Conservation (phyloP, 1,140 invertebrate species). For the Drosophila takahashii region DNA sequence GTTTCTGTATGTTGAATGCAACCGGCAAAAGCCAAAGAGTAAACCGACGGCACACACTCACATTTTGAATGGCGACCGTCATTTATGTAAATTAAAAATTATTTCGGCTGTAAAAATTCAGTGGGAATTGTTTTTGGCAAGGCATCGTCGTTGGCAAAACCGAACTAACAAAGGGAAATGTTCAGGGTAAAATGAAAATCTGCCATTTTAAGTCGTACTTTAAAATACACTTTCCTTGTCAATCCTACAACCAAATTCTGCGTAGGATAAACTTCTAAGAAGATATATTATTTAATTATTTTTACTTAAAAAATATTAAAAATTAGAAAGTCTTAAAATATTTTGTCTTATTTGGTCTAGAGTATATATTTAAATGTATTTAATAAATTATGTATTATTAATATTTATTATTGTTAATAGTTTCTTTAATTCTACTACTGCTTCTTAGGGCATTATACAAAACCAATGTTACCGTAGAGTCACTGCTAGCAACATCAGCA, state of each 20-base stretch:
- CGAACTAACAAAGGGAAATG: constrained; percentile 17
- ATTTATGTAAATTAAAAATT: constrained; percentile 83
- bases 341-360: too few relatives aligned
- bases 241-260: not conserved
- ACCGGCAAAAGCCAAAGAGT: constrained; percentile 15
- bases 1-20: constrained; percentile 22
- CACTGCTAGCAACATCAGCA: constrained; percentile 4
- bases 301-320: too few relatives aligned
- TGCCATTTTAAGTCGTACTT: not conserved
- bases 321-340: too few relatives aligned
- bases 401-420: not conserved
- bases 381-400: not conserved
- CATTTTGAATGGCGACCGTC: constrained; percentile 50
- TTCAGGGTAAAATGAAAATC: constrained; percentile 5
- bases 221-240: not conserved
- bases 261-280: not conserved
- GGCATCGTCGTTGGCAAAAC: constrained; percentile 28
- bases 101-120: constrained; percentile 77
- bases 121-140: constrained; percentile 79
- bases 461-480: not conserved
- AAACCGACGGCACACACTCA: constrained; percentile 33
- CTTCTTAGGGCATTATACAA: not conserved
- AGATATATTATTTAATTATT: too few relatives aligned
- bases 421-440: not conserved
- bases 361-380: too few relatives aligned